phyloP scores from a whole-genome alignment of 2,797 vertebrate species.

The Coregonus ussuriensis region DNA sequence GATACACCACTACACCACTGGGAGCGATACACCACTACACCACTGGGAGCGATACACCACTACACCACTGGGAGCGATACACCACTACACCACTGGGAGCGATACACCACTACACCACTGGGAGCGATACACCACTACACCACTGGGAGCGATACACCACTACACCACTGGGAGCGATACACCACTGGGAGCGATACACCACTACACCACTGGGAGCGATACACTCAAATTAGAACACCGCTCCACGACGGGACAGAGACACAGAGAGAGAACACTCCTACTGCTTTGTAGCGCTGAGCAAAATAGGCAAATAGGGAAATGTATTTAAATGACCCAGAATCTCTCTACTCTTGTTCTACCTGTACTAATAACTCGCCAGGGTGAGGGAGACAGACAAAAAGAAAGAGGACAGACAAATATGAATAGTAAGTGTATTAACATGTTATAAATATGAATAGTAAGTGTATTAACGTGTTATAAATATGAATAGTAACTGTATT shows the following conservation, averaged over 20 bases:
- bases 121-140: not conserved
- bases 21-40: not conserved
- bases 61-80: not conserved
- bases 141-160: not conserved
- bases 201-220: too few species aligned
- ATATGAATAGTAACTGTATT: too few species aligned
- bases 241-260: conserved; percentile 20
- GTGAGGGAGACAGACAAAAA: not conserved
- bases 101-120: too few species aligned
- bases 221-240: conserved; percentile 38
- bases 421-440: too few species aligned
- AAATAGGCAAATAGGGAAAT: too few species aligned
- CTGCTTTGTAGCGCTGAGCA: too few species aligned
- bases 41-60: not conserved
- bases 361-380: not conserved
- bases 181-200: not conserved
- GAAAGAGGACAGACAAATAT: not conserved
- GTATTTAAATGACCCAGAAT: too few species aligned
- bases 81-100: not conserved
- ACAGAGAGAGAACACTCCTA: not conserved
- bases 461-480: too few species aligned
- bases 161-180: too few species aligned
- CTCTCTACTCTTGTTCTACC: too few species aligned
- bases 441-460: too few species aligned
- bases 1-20: not conserved